Percentiles rank a stretch among this genome's conserved stretches.
phyloP scores from a whole-genome alignment of 1,140 invertebrate species.

The Glomeris maerens region DNA sequence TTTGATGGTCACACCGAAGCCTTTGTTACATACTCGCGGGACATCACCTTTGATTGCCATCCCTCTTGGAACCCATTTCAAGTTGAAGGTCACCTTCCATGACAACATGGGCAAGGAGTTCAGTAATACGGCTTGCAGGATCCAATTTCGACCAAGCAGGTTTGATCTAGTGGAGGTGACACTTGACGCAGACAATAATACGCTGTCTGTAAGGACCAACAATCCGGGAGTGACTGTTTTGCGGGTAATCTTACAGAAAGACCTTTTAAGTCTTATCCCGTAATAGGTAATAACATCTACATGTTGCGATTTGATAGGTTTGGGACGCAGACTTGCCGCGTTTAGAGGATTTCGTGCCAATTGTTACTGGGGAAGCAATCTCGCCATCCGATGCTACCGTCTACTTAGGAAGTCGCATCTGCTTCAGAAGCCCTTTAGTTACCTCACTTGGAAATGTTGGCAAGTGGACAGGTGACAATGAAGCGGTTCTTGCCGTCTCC shows the following conservation, averaged over 20 bases:
- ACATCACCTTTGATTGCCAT: slow-evolving; percentile 23
- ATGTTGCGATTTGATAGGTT: slow-evolving; percentile 25
- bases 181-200: slow-evolving; percentile 29
- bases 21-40: slow-evolving; percentile 22
- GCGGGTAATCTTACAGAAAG: slow-evolving; percentile 22
- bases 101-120: slow-evolving; percentile 35
- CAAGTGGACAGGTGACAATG: slow-evolving; percentile 21
- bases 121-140: slow-evolving; percentile 27
- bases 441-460: slow-evolving; percentile 23
- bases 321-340: slow-evolving; percentile 29
- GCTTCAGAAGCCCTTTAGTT: slow-evolving; percentile 27
- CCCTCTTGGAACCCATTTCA: slow-evolving; percentile 32
- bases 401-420: slow-evolving; percentile 27
- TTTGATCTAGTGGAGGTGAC: slow-evolving; percentile 31
- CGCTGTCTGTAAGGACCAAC: slow-evolving; percentile 28
- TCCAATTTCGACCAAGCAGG: slow-evolving; percentile 32
- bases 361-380: slow-evolving; percentile 29
- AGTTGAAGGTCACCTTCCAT: slow-evolving; percentile 31
- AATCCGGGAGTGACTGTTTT: slow-evolving; percentile 32
- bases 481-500: slow-evolving; percentile 18
- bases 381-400: slow-evolving; percentile 21
- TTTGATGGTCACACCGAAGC: slow-evolving; percentile 33
- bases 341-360: slow-evolving; percentile 31
- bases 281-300: too few species aligned
- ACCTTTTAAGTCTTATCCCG: neutral